Percentiles rank a stretch among this genome's conserved stretches.
phyloP scores from a whole-genome alignment of 2,113 vertebrate species.

The Microcebus lehilahytsara region DNA sequence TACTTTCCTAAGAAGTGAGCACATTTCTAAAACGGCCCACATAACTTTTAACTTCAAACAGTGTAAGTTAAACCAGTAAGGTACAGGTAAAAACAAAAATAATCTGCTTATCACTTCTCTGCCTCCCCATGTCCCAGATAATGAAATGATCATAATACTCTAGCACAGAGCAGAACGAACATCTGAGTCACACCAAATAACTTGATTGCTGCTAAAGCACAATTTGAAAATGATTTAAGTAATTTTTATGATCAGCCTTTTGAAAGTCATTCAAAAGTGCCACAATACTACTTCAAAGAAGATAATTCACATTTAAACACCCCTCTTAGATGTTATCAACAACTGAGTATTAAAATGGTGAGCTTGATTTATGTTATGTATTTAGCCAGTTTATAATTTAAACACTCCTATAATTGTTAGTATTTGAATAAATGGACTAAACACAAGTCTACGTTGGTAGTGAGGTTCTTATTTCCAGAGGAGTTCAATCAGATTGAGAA shows the following conservation, averaged over 20 bases:
- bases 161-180: conserved; percentile 48
- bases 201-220: conserved; percentile 33
- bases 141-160: neutral
- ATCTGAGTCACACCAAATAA: conserved; percentile 64
- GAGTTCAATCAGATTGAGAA: neutral
- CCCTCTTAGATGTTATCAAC: conserved; percentile 9
- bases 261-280: conserved; percentile 57
- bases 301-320: conserved; percentile 45
- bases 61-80: neutral
- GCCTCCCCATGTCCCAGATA: neutral
- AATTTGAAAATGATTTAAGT: conserved; percentile 57
- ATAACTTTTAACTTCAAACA: neutral
- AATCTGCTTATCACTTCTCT: neutral
- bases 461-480: neutral
- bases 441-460: neutral
- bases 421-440: conserved; percentile 38
- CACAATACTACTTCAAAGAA: conserved; percentile 42
- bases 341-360: conserved; percentile 37
- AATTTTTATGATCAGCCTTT: conserved; percentile 54
- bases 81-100: neutral
- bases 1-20: neutral
- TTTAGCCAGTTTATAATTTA: conserved; percentile 24
- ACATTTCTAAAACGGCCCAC: neutral
- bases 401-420: neutral
- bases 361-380: neutral